Evolutionary conservation across 2,113 vertebrate genomes (phyloP), one percentile per base, ranked within the genome.

Genomic region (Phodopus roborovskii): DNA sequence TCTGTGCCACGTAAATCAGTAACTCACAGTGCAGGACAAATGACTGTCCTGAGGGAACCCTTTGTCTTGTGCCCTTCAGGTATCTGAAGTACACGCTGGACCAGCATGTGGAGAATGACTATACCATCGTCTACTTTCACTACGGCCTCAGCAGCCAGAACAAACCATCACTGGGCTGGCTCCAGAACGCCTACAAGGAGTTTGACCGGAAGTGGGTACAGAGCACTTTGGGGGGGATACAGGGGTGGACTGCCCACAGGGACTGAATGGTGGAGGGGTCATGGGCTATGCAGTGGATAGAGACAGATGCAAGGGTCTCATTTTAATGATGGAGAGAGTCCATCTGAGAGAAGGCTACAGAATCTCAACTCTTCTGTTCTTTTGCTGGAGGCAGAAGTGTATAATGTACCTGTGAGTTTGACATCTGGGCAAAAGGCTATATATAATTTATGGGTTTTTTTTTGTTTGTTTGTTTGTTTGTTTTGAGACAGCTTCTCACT

Each of bases 101-200:
- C 97, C 99, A 99, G 98, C 98, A 99, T 0, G 99, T 99, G 93
- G 99, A 99, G 97, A 99, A 98, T 2, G 99, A 99, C 88, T 99
- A 99, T 92, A 99, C 98, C 0, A 94, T 99, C 48, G 98, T 99
- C 19, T 99, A 99, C 96, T 99, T 99, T 95, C 99, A 99, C 92
- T 97, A 98, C 0, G 99, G 99, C 4, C 98, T 99, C 94, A 98
- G 97, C 96, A 99, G 99, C 98, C 96, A 90, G 93, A 99, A 99
- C 97, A 99, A 99, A 90, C 99, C 99, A 0, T 99, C 99, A 0
- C 95, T 99, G 50, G 97, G 98, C 77, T 99, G 99, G 99, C 95
- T 99, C 0, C 98, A 99, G 97, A 98, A 98, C 0, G 98, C 99
- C 26, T 99, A 99, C 98, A 93, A 97, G 96, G 99, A 99, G 96